Percentiles rank a stretch among this genome's conserved stretches.
phyloP scores from a whole-genome alignment of 2,113 vertebrate genomes.

The Verasper variegatus region DNA sequence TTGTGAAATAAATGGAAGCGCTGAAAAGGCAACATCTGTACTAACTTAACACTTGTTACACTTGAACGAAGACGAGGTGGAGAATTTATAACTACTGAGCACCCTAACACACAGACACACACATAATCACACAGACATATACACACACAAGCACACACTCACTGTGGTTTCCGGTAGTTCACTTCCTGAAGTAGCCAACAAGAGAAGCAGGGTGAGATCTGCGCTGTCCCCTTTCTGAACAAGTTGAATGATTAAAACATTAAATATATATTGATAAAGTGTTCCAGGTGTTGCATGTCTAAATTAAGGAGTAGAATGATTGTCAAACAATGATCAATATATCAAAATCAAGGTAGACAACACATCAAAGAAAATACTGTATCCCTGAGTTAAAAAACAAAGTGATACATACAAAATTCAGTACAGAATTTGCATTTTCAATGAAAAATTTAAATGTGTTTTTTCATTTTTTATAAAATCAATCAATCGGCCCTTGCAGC shows the following conservation, averaged over 20 bases:
- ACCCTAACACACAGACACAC: conserved; percentile 4
- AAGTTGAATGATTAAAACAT: not conserved
- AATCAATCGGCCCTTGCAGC: too few relatives aligned
- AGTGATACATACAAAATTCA: too few relatives aligned
- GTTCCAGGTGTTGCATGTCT: not conserved
- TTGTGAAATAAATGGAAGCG: not conserved
- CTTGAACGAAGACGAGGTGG: not conserved
- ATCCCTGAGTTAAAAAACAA: too few relatives aligned
- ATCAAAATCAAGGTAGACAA: too few relatives aligned
- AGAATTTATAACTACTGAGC: conserved; percentile 13
- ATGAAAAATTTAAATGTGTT: too few relatives aligned
- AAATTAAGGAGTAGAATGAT: not conserved
- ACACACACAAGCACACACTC: conserved; percentile 18
- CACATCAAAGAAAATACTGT: too few relatives aligned
- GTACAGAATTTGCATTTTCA: too few relatives aligned
- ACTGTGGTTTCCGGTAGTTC: conserved; percentile 81
- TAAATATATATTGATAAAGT: not conserved
- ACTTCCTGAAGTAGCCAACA: conserved; percentile 85
- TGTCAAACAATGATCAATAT: too few relatives aligned
- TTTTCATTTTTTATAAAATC: too few relatives aligned
- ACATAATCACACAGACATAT: not conserved
- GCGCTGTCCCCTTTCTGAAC: conserved; percentile 25
- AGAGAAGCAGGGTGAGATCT: conserved; percentile 42
- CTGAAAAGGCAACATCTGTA: not conserved
- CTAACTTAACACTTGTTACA: not conserved